Percentiles rank a stretch among this genome's conserved stretches.
These are phyloP conservation scores for Heterocephalus glaber DNA, from an alignment of 2,113 vertebrate genomes.

Conservation along the genomic window DNA sequence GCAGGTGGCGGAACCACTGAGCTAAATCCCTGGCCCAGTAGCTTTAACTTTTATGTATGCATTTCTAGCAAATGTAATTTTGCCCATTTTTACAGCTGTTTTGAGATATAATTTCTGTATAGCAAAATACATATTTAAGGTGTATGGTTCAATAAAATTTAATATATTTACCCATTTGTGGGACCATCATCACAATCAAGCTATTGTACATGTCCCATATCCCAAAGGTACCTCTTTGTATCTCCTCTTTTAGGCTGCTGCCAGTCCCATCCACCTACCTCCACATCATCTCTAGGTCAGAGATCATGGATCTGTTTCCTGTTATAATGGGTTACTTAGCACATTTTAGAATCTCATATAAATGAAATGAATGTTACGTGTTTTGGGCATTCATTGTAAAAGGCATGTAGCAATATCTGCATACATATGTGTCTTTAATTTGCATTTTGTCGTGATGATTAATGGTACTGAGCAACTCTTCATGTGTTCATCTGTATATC, in stretches of 20 bases:
- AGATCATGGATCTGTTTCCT: background rate
- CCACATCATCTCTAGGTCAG: background rate
- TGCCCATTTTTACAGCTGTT: background rate
- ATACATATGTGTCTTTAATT: background rate
- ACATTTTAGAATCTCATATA: background rate
- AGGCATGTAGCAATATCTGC: background rate
- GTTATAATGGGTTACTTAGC: background rate
- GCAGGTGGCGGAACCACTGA: too few relatives aligned
- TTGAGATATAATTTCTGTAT: background rate
- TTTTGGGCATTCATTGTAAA: background rate
- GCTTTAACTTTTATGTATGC: too few relatives aligned
- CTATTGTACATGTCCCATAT: background rate
- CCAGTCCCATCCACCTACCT: background rate
- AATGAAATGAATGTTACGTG: background rate
- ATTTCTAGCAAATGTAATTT: background rate
- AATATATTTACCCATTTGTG: background rate
- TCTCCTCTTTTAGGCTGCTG: background rate
- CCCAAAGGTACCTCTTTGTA: background rate
- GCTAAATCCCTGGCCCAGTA: too few relatives aligned
- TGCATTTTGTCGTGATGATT: background rate
- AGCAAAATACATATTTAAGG: background rate
- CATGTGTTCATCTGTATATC: background rate
- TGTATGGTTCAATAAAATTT: background rate
- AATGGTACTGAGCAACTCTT: background rate
- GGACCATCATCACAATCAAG: background rate